These are phyloP conservation scores for Halcyon badia DNA, from an alignment of 2,797 vertebrate species.

Conservation along the genomic window DNA sequence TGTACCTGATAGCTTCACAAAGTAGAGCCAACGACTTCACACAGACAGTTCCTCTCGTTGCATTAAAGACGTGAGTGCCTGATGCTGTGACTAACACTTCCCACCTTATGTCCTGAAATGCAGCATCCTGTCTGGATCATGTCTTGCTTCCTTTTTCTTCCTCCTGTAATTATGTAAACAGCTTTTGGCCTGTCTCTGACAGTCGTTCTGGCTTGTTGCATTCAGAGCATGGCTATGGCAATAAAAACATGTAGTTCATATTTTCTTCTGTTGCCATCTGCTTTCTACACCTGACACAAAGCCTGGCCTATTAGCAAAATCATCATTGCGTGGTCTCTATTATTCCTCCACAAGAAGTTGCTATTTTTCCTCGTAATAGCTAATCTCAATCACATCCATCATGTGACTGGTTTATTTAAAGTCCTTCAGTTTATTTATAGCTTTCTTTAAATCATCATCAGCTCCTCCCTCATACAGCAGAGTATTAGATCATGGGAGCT, in stretches of 20 bases:
- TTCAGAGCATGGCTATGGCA: neutral
- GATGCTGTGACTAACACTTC: constrained; percentile 63
- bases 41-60: neutral
- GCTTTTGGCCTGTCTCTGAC: neutral
- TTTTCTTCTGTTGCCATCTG: constrained; percentile 28
- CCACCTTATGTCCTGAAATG: constrained; percentile 61
- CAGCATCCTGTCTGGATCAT: constrained; percentile 22
- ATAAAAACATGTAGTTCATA: neutral
- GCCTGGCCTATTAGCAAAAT: neutral
- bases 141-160: constrained; percentile 37
- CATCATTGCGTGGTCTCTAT: neutral
- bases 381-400: neutral
- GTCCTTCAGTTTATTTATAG: constrained; percentile 65
- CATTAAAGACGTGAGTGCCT: neutral
- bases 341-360: neutral
- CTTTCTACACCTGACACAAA: constrained; percentile 32
- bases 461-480: constrained; percentile 31
- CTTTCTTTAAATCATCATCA: constrained; percentile 43
- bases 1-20: constrained; percentile 26
- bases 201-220: neutral
- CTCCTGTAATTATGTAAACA: neutral
- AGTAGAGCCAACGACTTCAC: neutral
- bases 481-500: constrained; percentile 28
- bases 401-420: constrained; percentile 50
- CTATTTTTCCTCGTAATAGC: neutral